phyloP scores from a whole-genome alignment of 2,797 vertebrate species.

The Thunnus albacares region DNA sequence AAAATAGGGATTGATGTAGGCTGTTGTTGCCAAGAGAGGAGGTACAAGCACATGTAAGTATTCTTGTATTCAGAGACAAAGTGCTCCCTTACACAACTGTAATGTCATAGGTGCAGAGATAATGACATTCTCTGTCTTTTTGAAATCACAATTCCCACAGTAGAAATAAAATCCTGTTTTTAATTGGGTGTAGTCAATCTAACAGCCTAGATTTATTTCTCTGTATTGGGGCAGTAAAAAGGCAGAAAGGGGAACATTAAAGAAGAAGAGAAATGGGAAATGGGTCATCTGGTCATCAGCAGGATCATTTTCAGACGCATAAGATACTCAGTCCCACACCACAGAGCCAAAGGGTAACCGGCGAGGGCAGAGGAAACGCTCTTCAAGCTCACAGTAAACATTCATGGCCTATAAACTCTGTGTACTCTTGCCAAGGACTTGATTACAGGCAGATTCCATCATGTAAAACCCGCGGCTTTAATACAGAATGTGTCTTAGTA shows the following conservation, averaged over 20 bases:
- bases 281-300: conserved; percentile 38
- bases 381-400: conserved; percentile 50
- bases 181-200: background rate
- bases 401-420: conserved; percentile 62
- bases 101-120: background rate
- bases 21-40: conserved; percentile 40
- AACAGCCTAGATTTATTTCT: conserved; percentile 28
- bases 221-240: background rate
- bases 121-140: conserved; percentile 16
- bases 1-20: conserved; percentile 43
- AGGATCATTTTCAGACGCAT: conserved; percentile 32
- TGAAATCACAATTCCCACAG: background rate
- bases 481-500: conserved; percentile 39
- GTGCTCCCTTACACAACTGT: background rate
- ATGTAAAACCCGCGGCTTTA: conserved; percentile 76
- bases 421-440: conserved; percentile 74
- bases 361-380: conserved; percentile 36
- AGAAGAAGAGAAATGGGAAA: conserved; percentile 10
- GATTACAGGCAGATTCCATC: conserved; percentile 81
- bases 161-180: conserved; percentile 7
- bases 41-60: conserved; percentile 48
- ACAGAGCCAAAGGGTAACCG: conserved; percentile 32
- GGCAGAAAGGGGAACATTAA: conserved; percentile 10
- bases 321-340: conserved; percentile 21
- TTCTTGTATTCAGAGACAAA: conserved; percentile 40